Evolutionary conservation across 2,113 vertebrate species (phyloP).

Genomic region (Oncorhynchus keta): DNA sequence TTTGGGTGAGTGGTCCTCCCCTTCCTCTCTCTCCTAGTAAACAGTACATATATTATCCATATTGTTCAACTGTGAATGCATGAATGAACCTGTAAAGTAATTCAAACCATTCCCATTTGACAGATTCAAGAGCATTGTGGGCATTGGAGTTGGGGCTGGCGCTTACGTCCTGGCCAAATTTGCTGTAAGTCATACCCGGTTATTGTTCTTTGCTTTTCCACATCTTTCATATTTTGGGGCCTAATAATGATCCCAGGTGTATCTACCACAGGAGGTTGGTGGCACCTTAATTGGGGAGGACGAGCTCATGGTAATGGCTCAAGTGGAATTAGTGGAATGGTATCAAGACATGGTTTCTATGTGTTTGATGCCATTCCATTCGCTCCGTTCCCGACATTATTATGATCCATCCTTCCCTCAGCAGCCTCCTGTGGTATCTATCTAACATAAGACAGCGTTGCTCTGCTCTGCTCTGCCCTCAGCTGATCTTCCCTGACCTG

Average conservation of each 20-base stretch:
- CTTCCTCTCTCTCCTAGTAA: neutral
- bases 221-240: neutral
- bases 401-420: no score
- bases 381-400: no score
- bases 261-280: no score
- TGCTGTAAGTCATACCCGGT: conserved; percentile 78
- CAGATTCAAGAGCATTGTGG: conserved; percentile 95
- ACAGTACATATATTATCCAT: no score
- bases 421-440: no score
- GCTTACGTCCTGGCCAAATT: conserved; percentile 95
- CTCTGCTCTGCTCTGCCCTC: conserved; percentile 1
- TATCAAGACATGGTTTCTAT: no score
- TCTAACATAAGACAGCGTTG: neutral
- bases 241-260: neutral
- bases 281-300: no score
- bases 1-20: conserved; percentile 82
- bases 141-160: conserved; percentile 93
- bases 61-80: neutral
- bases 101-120: neutral
- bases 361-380: no score
- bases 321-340: no score
- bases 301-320: no score
- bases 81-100: neutral
- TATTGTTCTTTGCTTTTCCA: neutral
- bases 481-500: conserved; percentile 93